Evolutionary conservation across 2,113 vertebrate genomes (phyloP).

Genomic region (Sander lucioperca): DNA sequence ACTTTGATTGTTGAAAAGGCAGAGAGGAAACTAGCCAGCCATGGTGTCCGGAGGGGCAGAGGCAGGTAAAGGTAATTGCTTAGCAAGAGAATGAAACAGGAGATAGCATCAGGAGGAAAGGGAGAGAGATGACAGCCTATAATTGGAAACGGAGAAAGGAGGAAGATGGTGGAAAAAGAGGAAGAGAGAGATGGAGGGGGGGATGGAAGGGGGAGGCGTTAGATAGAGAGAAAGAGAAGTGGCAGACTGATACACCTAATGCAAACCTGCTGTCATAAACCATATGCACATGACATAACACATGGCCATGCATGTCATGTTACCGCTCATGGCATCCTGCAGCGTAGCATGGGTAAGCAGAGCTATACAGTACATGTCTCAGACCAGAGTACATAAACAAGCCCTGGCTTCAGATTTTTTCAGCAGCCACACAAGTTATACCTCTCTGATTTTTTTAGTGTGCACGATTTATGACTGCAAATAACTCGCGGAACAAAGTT

Average conservation of each 20-base stretch:
- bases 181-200: not conserved
- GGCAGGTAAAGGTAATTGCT: slow-evolving; percentile 73
- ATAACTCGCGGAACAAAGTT: slow-evolving; percentile 30
- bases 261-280: slow-evolving; percentile 56
- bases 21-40: slow-evolving; percentile 52
- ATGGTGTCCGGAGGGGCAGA: slow-evolving; percentile 56
- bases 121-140: slow-evolving; percentile 59
- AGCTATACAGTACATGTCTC: slow-evolving; percentile 33
- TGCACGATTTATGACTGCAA: slow-evolving; percentile 25
- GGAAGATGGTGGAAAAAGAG: slow-evolving; percentile 44
- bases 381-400: slow-evolving; percentile 34
- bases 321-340: slow-evolving; percentile 34
- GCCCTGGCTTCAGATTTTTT: slow-evolving; percentile 8
- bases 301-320: slow-evolving; percentile 59
- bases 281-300: slow-evolving; percentile 55
- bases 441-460: not conserved
- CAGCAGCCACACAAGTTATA: slow-evolving; percentile 10
- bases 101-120: slow-evolving; percentile 64
- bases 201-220: no score
- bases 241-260: slow-evolving; percentile 27
- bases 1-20: slow-evolving; percentile 51
- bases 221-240: not conserved
- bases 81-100: slow-evolving; percentile 64
- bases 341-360: slow-evolving; percentile 22
- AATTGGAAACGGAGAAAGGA: slow-evolving; percentile 66